These are phyloP conservation scores for Rhagium mordax DNA, from an alignment of 2,888 invertebrate species.

Conservation along the genomic window DNA sequence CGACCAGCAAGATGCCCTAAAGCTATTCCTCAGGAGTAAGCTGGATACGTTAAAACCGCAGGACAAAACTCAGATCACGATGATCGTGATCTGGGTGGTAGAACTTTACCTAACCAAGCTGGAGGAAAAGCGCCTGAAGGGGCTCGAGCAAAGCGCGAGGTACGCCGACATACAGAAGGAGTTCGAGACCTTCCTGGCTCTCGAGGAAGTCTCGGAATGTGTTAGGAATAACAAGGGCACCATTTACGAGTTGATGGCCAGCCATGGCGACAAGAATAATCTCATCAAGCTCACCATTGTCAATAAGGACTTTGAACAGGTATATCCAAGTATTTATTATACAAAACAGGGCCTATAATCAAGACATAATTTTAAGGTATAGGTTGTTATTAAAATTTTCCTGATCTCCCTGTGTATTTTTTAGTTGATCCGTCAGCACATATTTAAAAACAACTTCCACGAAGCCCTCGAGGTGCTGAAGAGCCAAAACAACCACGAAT, in stretches of 20 bases:
- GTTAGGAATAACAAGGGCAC: slow-evolving; percentile 86
- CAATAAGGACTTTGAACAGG: slow-evolving; percentile 92
- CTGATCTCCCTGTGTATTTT: too few species aligned
- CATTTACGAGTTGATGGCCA: slow-evolving; percentile 92
- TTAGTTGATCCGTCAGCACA: slow-evolving; percentile 87
- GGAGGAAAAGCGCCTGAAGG: slow-evolving; percentile 78
- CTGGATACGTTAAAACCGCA: slow-evolving; percentile 80
- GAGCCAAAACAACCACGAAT: slow-evolving; percentile 81
- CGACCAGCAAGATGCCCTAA: slow-evolving; percentile 87
- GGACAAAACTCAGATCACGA: slow-evolving; percentile 91
- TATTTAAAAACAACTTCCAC: slow-evolving; percentile 83
- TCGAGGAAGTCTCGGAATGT: slow-evolving; percentile 83
- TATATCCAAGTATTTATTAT: too few species aligned
- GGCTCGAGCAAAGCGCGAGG: slow-evolving; percentile 62
- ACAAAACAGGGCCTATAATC: too few species aligned
- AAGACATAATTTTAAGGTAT: too few species aligned
- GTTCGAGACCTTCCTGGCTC: slow-evolving; percentile 83
- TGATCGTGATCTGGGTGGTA: slow-evolving; percentile 95
- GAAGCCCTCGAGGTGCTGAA: slow-evolving; percentile 87
- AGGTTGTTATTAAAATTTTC: too few species aligned
- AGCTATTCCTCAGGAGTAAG: slow-evolving; percentile 89
- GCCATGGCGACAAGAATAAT: slow-evolving; percentile 95
- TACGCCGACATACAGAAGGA: slow-evolving; percentile 81
- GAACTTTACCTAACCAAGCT: slow-evolving; percentile 93
- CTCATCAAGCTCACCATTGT: slow-evolving; percentile 89